A percentile compares a stretch with the other conserved stretches of the same genome.
Evolutionary conservation across 2,888 invertebrate genomes (phyloP).

Genomic region (Thecocarcelia acutangulata): DNA sequence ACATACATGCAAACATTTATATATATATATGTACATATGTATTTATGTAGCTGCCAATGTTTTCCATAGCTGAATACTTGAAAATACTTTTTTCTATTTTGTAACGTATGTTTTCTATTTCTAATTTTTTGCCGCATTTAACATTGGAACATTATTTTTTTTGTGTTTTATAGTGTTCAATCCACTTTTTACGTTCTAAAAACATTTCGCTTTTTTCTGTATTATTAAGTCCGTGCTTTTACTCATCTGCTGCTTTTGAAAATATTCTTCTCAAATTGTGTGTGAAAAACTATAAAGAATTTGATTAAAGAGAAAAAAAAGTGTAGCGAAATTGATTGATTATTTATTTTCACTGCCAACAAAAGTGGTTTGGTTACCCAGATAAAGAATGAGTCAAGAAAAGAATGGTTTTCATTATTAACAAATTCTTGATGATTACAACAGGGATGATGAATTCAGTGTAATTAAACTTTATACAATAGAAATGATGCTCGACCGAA

Average conservation of each 20-base stretch:
- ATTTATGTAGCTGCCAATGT: neutral
- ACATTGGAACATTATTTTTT: neutral
- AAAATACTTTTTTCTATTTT: slow-evolving; percentile 13
- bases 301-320: slow-evolving; percentile 33
- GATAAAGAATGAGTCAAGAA: slow-evolving; percentile 36
- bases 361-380: slow-evolving; percentile 65
- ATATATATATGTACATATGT: too few relatives aligned
- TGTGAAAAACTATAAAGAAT: slow-evolving; percentile 18
- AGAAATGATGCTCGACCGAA: too few relatives aligned
- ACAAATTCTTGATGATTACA: neutral
- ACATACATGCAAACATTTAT: too few relatives aligned
- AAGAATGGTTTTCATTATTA: slow-evolving; percentile 38
- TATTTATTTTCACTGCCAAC: slow-evolving; percentile 63
- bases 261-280: neutral
- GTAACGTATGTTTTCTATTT: neutral
- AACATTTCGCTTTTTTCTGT: slow-evolving; percentile 68
- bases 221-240: neutral
- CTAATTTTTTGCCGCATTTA: neutral
- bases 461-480: too few relatives aligned
- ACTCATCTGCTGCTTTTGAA: neutral
- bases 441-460: neutral
- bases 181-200: slow-evolving; percentile 75
- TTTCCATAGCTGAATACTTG: neutral
- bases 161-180: slow-evolving; percentile 53
- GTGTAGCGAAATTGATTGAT: slow-evolving; percentile 56